A percentile compares a stretch with the other conserved stretches of the same genome.
These are phyloP conservation scores for Lasioglossum zephyrum DNA, from an alignment of 2,888 invertebrate species.

Conservation along the genomic window DNA sequence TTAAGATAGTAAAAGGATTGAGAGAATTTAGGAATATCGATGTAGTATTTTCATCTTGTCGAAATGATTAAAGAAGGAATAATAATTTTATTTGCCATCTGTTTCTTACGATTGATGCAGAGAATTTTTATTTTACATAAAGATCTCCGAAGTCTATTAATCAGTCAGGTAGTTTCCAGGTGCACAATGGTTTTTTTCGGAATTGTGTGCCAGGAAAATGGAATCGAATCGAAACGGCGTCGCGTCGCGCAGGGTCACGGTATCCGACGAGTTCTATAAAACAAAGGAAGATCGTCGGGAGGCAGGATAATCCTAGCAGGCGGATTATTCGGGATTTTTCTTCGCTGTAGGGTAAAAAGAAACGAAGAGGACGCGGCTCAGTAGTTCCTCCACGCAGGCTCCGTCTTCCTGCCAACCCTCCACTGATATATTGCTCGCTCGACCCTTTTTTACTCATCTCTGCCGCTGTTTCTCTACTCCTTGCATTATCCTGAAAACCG, in stretches of 20 bases:
- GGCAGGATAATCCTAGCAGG: constrained; percentile 80
- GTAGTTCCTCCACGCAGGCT: constrained; percentile 74
- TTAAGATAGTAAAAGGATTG: no score
- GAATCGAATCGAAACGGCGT: constrained; percentile 53
- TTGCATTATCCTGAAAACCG: constrained; percentile 56
- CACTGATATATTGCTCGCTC: constrained; percentile 78
- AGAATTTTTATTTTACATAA: no score
- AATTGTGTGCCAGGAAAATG: constrained; percentile 5
- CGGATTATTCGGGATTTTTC: constrained; percentile 82
- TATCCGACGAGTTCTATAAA: constrained; percentile 76
- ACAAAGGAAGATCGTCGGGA: constrained; percentile 67
- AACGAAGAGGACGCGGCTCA: constrained; percentile 69
- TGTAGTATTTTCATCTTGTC: no score
- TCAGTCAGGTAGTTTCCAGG: background rate
- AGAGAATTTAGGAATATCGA: no score
- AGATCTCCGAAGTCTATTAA: no score
- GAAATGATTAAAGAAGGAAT: no score
- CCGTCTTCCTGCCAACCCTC: constrained; percentile 76
- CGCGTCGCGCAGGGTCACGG: constrained; percentile 61
- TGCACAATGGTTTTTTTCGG: background rate
- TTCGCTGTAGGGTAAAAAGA: constrained; percentile 75
- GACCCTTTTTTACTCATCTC: constrained; percentile 64
- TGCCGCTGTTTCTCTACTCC: constrained; percentile 52
- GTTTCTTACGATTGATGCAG: no score
- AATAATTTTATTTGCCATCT: no score